Conservation (phyloP, 1,140 invertebrate genomes). For the Zaprionus lachaisei region DNA sequence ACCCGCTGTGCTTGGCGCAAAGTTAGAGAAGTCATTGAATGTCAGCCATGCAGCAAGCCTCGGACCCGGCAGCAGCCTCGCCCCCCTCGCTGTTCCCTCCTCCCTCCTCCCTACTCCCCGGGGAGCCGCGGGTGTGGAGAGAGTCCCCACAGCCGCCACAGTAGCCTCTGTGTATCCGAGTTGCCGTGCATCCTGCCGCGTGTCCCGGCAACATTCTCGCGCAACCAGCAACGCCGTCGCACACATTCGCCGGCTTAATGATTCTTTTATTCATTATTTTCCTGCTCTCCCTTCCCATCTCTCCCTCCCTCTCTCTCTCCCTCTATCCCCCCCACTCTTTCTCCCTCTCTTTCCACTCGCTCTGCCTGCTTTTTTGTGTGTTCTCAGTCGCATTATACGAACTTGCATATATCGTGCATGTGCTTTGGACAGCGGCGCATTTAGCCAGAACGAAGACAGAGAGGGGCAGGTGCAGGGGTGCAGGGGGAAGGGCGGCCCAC, state of each 20-base stretch:
- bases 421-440: slow-evolving; percentile 73
- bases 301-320: slow-evolving; percentile 34
- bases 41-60: slow-evolving; percentile 74
- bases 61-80: slow-evolving; percentile 16
- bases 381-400: slow-evolving; percentile 12
- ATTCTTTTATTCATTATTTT: slow-evolving; percentile 82
- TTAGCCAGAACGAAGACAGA: slow-evolving; percentile 56
- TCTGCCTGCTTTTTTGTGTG: slow-evolving; percentile 7
- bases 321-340: neutral
- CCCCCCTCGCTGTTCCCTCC: neutral
- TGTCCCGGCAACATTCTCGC: slow-evolving; percentile 11
- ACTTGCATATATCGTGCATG: slow-evolving; percentile 46
- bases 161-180: slow-evolving; percentile 9
- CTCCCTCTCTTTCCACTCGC: neutral
- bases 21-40: slow-evolving; percentile 82
- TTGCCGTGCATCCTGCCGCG: slow-evolving; percentile 1
- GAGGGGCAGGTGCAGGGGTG: neutral
- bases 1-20: slow-evolving; percentile 52
- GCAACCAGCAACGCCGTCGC: slow-evolving; percentile 21
- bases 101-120: neutral
- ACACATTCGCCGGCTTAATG: slow-evolving; percentile 74
- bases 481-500: too few relatives aligned
- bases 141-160: slow-evolving; percentile 12
- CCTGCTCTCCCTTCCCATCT: slow-evolving; percentile 19
- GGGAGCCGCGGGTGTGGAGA: neutral